Conservation (phyloP, 2,888 invertebrate species). For the Sphecodes monilicornis region DNA sequence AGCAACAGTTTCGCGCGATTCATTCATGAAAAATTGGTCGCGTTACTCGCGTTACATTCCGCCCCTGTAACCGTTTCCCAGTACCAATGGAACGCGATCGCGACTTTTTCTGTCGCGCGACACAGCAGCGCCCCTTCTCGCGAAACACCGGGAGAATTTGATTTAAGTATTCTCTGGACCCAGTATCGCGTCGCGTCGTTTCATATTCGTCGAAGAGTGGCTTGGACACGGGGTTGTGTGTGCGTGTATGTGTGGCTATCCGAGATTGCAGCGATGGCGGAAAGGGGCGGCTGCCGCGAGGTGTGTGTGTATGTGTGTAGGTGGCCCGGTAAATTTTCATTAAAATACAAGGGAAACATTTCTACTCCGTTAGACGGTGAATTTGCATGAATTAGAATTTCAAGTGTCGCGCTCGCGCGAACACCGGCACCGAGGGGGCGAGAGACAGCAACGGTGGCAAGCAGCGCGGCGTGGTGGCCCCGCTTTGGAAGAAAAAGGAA, state of each 20-base stretch:
- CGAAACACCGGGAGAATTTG: conserved; percentile 28
- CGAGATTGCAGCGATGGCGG: conserved; percentile 18
- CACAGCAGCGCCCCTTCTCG: background rate
- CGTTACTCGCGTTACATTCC: conserved; percentile 25
- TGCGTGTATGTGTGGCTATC: background rate
- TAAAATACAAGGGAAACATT: conserved; percentile 68
- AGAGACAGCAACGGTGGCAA: background rate
- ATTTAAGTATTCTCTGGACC: conserved; percentile 39
- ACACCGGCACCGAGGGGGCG: conserved; percentile 29
- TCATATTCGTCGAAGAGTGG: conserved; percentile 59
- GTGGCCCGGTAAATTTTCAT: conserved; percentile 63
- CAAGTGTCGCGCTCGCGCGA: conserved; percentile 58
- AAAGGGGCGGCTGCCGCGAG: background rate
- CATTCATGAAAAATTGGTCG: conserved; percentile 41
- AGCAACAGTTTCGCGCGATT: conserved; percentile 30
- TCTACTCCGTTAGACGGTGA: conserved; percentile 68
- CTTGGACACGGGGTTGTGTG: background rate
- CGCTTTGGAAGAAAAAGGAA: conserved; percentile 69
- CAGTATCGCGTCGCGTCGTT: conserved; percentile 49
- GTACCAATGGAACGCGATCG: background rate
- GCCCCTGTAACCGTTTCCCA: background rate
- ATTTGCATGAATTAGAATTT: conserved; percentile 73
- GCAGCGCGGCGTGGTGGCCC: background rate
- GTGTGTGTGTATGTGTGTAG: background rate
- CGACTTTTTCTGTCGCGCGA: background rate